Percentiles rank a stretch among this genome's conserved stretches.
Evolutionary conservation across 2,113 vertebrate genomes (phyloP).

Genomic region (Ailuropoda melanoleuca): DNA sequence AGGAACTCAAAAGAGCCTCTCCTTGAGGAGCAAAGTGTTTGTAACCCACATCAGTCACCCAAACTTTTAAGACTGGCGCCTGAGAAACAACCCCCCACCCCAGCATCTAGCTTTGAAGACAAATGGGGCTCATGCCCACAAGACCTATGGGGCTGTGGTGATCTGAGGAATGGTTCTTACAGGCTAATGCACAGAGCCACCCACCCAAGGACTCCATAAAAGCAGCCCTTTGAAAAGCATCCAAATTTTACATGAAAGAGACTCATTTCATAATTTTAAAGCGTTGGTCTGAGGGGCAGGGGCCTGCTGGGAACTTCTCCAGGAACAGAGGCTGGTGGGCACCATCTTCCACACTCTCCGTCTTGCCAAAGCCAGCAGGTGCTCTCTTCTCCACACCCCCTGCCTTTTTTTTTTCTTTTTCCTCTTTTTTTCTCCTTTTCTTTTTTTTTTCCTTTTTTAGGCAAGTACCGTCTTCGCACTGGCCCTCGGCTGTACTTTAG

Average conservation of each 20-base stretch:
- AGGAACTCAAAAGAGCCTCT: neutral
- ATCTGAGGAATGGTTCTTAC: neutral
- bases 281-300: neutral
- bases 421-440: neutral
- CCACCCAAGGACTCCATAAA: neutral
- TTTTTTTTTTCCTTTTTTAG: neutral
- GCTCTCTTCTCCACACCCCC: neutral
- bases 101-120: neutral
- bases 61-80: neutral
- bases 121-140: neutral
- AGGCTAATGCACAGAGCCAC: neutral
- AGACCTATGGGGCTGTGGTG: neutral
- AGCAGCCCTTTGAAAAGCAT: neutral
- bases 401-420: neutral
- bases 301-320: neutral
- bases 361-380: neutral
- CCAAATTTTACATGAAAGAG: neutral
- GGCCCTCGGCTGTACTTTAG: neutral
- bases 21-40: neutral
- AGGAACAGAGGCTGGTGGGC: neutral
- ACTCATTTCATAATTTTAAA: neutral
- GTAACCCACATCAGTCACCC: neutral
- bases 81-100: neutral
- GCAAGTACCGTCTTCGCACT: neutral
- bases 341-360: neutral